Percentiles rank a stretch among this genome's conserved stretches.
Conservation (phyloP, 1,140 invertebrate species). For the Nebria ingens region DNA sequence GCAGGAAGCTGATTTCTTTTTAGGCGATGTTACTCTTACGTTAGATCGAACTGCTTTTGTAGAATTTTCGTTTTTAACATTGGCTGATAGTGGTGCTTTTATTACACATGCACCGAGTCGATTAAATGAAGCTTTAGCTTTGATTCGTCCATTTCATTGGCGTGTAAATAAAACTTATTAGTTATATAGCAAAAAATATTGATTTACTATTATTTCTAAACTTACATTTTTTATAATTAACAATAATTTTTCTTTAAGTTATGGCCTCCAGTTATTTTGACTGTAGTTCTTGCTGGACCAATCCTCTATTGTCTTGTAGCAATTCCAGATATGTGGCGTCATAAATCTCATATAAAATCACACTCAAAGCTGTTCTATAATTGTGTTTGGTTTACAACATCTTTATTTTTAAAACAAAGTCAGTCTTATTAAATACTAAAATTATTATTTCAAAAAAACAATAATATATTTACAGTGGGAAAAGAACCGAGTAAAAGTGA, state of each 20-base stretch:
- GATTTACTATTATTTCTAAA: not conserved
- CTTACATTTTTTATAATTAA: too few species aligned
- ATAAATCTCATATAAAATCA: slow-evolving; percentile 28
- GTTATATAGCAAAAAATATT: too few species aligned
- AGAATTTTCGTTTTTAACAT: slow-evolving; percentile 59
- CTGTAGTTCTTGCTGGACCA: slow-evolving; percentile 42
- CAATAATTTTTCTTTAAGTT: slow-evolving; percentile 35
- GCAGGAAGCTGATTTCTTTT: slow-evolving; percentile 55
- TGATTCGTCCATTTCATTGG: slow-evolving; percentile 56
- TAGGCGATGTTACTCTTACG: slow-evolving; percentile 57
- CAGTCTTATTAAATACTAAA: slow-evolving; percentile 28
- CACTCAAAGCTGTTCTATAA: slow-evolving; percentile 41
- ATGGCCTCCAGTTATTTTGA: slow-evolving; percentile 45
- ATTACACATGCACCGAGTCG: slow-evolving; percentile 55
- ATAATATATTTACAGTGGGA: slow-evolving; percentile 32
- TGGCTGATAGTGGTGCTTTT: slow-evolving; percentile 60
- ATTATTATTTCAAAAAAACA: slow-evolving; percentile 10
- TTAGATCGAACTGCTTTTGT: slow-evolving; percentile 53
- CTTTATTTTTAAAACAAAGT: slow-evolving; percentile 57
- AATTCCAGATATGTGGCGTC: slow-evolving; percentile 40
- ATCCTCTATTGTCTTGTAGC: slow-evolving; percentile 45
- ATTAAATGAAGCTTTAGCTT: slow-evolving; percentile 55
- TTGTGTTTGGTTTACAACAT: slow-evolving; percentile 55
- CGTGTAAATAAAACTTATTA: slow-evolving; percentile 35
- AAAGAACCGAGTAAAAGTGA: slow-evolving; percentile 44